These are phyloP conservation scores for Poecilia wingei DNA, from an alignment of 2,797 vertebrate species.

Conservation along the genomic window DNA sequence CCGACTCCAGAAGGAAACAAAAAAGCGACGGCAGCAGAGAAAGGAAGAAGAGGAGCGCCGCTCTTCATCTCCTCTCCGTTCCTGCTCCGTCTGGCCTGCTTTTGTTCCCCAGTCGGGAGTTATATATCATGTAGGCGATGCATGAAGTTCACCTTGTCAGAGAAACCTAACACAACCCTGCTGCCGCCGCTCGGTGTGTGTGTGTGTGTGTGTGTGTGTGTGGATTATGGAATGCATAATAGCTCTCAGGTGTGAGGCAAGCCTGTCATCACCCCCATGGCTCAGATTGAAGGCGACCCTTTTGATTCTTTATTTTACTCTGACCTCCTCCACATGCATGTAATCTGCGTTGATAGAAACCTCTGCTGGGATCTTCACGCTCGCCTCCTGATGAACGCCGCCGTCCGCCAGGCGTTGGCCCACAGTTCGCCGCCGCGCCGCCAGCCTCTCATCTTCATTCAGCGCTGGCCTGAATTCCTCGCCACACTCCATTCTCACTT, in stretches of 20 bases:
- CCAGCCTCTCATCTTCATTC: conserved; percentile 71
- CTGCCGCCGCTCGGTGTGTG: conserved; percentile 39
- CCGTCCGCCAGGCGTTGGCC: conserved; percentile 51
- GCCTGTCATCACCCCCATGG: conserved; percentile 70
- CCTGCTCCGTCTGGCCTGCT: conserved; percentile 51
- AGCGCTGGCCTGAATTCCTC: conserved; percentile 58
- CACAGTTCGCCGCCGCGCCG: conserved; percentile 46
- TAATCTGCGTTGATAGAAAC: conserved; percentile 76
- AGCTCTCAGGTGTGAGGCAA: conserved; percentile 68
- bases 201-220: conserved; percentile 15
- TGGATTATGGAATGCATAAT: conserved; percentile 71
- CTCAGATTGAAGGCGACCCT: conserved; percentile 56
- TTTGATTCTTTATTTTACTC: conserved; percentile 71
- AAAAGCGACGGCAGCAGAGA: conserved; percentile 31
- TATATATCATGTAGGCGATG: conserved; percentile 78
- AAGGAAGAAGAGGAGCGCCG: conserved; percentile 43
- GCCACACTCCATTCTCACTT: conserved; percentile 67
- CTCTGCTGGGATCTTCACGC: conserved; percentile 57
- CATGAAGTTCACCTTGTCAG: conserved; percentile 84
- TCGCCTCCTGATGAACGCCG: conserved; percentile 37
- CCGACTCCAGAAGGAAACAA: conserved; percentile 44
- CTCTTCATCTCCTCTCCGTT: conserved; percentile 28
- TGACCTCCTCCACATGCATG: conserved; percentile 61
- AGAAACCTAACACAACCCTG: conserved; percentile 66
- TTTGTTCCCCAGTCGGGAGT: conserved; percentile 66